Percentiles rank a stretch among this genome's conserved stretches.
Evolutionary conservation across 2,113 vertebrate species (phyloP).

Genomic region (Pseudorasbora parva): DNA sequence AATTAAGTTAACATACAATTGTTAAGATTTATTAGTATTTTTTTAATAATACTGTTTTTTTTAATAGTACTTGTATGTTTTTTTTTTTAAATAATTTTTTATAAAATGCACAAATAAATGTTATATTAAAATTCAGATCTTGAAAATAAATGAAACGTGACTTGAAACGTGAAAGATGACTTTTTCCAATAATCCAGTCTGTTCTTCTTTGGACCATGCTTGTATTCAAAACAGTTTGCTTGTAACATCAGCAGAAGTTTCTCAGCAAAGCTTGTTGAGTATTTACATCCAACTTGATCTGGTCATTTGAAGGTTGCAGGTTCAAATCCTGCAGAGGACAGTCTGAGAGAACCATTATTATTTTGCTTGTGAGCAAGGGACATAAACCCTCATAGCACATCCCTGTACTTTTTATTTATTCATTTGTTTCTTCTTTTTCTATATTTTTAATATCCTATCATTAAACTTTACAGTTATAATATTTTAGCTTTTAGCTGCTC

Average conservation of each 20-base stretch:
- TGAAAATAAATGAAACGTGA: too few relatives aligned
- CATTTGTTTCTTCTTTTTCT: too few relatives aligned
- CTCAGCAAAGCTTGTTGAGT: background rate
- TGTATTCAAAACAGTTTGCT: constrained; percentile 11
- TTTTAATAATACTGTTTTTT: too few relatives aligned
- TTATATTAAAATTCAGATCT: too few relatives aligned
- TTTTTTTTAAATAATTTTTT: too few relatives aligned
- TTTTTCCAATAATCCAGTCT: background rate
- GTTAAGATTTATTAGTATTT: too few relatives aligned
- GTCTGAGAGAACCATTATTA: background rate
- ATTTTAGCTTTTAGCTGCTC: background rate
- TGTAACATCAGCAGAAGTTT: background rate
- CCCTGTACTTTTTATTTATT: background rate
- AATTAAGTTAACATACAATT: too few relatives aligned
- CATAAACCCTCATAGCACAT: background rate
- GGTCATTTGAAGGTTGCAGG: background rate
- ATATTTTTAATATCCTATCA: background rate
- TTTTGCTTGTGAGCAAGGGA: background rate
- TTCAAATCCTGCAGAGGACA: background rate
- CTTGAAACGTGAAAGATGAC: too few relatives aligned
- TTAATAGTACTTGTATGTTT: too few relatives aligned
- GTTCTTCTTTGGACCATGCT: background rate
- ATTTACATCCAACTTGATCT: background rate
- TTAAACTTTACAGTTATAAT: background rate
- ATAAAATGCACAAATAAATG: too few relatives aligned